Base-by-base conservation (phyloP, 1,140 invertebrate genomes). In the Thereuonema tuberculata region DNA sequence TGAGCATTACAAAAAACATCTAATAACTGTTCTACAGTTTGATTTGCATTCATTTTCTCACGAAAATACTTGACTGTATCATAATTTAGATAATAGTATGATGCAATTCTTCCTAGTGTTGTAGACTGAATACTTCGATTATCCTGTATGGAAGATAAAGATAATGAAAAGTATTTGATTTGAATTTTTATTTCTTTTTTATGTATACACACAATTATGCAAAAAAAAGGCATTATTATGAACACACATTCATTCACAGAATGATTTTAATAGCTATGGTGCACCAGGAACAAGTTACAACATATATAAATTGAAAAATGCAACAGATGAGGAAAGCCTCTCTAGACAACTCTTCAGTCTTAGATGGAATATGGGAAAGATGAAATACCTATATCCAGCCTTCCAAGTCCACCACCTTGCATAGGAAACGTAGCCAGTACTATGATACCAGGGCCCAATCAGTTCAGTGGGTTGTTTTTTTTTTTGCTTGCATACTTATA, bases 61-160 rank as follows among this genome's bases (percentile, higher is more conserved):
- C 81, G 74, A 68, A 99, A 93, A 69, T 89, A 84, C 47, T 83
- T 75, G 75, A 98, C 86, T 0, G 93, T 98, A 66, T 85, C 80
- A 73, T 99, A 86, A 0, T 87, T 88, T n/a, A 99, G 73, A 76
- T 99, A 99, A 76, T 99, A 99, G 70, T 87, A 98, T 0, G 94
- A 97, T 0, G 93, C 83, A 50, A 99, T 93, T 61, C 86, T 81
- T 5, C 96, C 97, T 74, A 93, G 82, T 64, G 91, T 85, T 0
- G 92, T 88, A n/a, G 89, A 75, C 55, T 78, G 72, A 1, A 94
- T 71, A 26, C 74, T 77, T 49, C 84, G 76, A 47, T 84, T 78
- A 66, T 89, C 85, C 83, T 88, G 66, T 15, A 73, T 73, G 64
- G 64, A 12, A 43, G 9, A 9, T n/a, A 43, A n/a, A 43, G 9